Conservation (phyloP, 1,140 invertebrate genomes). For the Ectropis grisescens region DNA sequence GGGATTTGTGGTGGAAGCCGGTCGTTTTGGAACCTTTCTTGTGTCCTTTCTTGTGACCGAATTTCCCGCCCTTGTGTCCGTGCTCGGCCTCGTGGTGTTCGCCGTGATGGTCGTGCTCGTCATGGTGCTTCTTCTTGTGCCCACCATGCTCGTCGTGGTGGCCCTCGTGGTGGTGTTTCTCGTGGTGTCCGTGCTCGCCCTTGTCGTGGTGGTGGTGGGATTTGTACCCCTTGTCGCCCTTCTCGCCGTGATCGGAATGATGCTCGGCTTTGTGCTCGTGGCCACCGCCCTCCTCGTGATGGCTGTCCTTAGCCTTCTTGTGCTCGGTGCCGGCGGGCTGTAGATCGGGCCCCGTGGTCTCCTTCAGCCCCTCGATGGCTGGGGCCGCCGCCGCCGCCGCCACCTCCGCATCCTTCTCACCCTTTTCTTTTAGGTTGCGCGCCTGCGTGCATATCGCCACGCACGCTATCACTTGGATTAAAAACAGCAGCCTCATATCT, state of each 20-base stretch:
- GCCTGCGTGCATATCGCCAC: slow-evolving; percentile 24
- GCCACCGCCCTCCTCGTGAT: slow-evolving; percentile 75
- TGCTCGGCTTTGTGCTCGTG: slow-evolving; percentile 75
- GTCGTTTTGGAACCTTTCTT: slow-evolving; percentile 81
- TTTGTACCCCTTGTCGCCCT: slow-evolving; percentile 78
- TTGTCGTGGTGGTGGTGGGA: slow-evolving; percentile 77
- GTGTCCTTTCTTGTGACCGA: slow-evolving; percentile 82
- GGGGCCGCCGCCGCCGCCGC: slow-evolving; percentile 6
- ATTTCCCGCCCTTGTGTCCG: slow-evolving; percentile 82
- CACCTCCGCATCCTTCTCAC: slow-evolving; percentile 15
- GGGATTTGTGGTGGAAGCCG: slow-evolving; percentile 83
- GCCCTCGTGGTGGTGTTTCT: slow-evolving; percentile 78
- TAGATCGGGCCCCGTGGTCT: too few species aligned
- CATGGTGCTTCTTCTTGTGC: slow-evolving; percentile 82
- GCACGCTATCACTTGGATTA: slow-evolving; percentile 27
- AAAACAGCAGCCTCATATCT: slow-evolving; percentile 52
- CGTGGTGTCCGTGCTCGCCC: slow-evolving; percentile 79
- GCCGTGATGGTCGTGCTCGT: slow-evolving; percentile 76
- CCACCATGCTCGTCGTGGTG: slow-evolving; percentile 81
- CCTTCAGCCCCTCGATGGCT: slow-evolving; percentile 8
- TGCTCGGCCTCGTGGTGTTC: slow-evolving; percentile 82
- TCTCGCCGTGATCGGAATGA: slow-evolving; percentile 74
- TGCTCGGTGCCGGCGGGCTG: slow-evolving; percentile 65
- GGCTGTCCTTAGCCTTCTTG: slow-evolving; percentile 57
- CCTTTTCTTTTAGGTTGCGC: slow-evolving; percentile 37